These are phyloP conservation scores for Acanthochromis polyacanthus DNA, from an alignment of 2,113 vertebrate species.

Conservation along the genomic window DNA sequence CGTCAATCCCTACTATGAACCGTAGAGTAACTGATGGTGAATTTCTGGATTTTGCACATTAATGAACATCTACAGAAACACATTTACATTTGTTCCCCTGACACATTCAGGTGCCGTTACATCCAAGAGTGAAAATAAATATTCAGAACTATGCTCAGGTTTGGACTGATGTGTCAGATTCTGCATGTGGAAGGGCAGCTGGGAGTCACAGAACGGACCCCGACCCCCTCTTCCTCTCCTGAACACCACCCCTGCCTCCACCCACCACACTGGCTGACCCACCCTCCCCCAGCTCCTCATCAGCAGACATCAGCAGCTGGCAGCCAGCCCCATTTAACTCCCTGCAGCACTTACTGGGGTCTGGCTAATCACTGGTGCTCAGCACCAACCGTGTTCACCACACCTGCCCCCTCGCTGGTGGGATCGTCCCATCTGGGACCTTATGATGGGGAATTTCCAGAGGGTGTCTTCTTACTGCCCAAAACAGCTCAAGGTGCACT, in stretches of 20 bases:
- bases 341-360: constrained; percentile 83
- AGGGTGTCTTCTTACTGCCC: constrained; percentile 82
- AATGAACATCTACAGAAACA: no score
- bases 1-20: no score
- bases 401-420: constrained; percentile 89
- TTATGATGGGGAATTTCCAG: constrained; percentile 81
- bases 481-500: constrained; percentile 82
- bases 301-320: constrained; percentile 89
- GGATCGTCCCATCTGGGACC: constrained; percentile 93
- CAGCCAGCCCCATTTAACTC: constrained; percentile 86
- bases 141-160: constrained; percentile 22
- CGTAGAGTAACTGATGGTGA: no score
- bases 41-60: no score
- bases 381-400: constrained; percentile 86
- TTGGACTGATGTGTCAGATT: constrained; percentile 63
- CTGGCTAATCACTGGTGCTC: constrained; percentile 93
- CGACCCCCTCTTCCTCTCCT: background rate
- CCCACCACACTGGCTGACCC: constrained; percentile 21
- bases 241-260: constrained; percentile 30
- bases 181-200: constrained; percentile 67
- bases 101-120: background rate
- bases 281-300: constrained; percentile 54
- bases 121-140: background rate
- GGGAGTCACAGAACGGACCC: constrained; percentile 54
- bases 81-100: background rate